phyloP scores from a whole-genome alignment of 2,888 invertebrate species.

The Melangyna quadrimaculata region DNA sequence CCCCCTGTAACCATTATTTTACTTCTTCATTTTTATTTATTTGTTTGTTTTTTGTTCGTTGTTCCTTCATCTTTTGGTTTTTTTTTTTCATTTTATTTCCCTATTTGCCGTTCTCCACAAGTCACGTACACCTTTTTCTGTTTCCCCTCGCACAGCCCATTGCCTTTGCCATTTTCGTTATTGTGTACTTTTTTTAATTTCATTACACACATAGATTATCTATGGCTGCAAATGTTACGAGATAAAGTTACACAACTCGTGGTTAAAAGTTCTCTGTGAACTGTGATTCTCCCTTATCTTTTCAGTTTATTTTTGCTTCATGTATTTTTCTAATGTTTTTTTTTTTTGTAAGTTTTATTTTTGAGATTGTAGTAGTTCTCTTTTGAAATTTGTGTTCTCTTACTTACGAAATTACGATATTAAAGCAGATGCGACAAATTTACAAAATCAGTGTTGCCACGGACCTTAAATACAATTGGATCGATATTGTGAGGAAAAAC shows the following conservation, averaged over 20 bases:
- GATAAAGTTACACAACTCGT: constrained; percentile 16
- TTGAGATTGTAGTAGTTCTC: background rate
- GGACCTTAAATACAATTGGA: background rate
- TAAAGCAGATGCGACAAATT: background rate
- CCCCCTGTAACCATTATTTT: background rate
- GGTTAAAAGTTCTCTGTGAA: background rate
- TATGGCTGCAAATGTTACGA: constrained; percentile 11
- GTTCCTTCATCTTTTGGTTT: background rate
- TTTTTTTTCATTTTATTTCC: constrained; percentile 53
- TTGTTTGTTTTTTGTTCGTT: background rate
- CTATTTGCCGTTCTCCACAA: constrained; percentile 55
- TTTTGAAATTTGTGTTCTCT: background rate
- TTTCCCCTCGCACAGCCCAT: constrained; percentile 41
- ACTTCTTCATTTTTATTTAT: background rate
- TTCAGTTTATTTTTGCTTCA: background rate
- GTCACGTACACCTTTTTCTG: constrained; percentile 68
- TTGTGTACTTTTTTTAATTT: constrained; percentile 33
- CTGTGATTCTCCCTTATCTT: background rate
- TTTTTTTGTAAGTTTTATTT: background rate
- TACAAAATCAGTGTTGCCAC: background rate
- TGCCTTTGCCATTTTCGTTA: constrained; percentile 27
- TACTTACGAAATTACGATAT: constrained; percentile 18
- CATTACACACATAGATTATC: constrained; percentile 5
- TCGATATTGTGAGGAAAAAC: background rate
- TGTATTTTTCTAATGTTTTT: background rate